These are phyloP conservation scores for Gallinago stenura DNA, from an alignment of 2,797 vertebrate genomes.

Conservation along the genomic window DNA sequence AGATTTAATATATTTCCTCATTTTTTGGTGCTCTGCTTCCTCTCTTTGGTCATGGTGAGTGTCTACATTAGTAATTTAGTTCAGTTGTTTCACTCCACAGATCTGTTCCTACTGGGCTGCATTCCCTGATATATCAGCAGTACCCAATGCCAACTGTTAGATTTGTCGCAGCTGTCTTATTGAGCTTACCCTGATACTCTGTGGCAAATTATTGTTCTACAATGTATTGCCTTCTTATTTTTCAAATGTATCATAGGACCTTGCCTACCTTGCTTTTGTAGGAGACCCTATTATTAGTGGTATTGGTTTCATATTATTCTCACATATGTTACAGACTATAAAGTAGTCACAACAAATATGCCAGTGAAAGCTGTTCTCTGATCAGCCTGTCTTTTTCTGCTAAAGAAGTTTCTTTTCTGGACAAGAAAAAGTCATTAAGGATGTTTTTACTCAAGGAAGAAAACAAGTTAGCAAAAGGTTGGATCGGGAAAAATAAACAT, in stretches of 20 bases:
- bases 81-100: conserved; percentile 1
- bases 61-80: not conserved
- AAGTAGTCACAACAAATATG: conserved; percentile 14
- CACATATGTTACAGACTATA: conserved; percentile 20
- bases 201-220: conserved; percentile 44
- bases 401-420: conserved; percentile 38
- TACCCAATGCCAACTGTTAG: not conserved
- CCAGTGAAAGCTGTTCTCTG: conserved; percentile 3
- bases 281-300: not conserved
- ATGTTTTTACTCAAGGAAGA: conserved; percentile 61
- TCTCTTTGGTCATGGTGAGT: not conserved
- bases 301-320: conserved; percentile 39
- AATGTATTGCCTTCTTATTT: conserved; percentile 43
- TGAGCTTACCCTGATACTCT: conserved; percentile 3
- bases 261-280: conserved; percentile 17
- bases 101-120: not conserved
- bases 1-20: not conserved
- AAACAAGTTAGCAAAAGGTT: conserved; percentile 58
- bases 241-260: conserved; percentile 10
- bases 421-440: conserved; percentile 57
- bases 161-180: conserved; percentile 25
- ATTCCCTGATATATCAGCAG: not conserved
- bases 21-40: not conserved
- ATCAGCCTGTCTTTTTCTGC: conserved; percentile 15
- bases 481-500: conserved; percentile 61